phyloP scores from a whole-genome alignment of 2,888 invertebrate species.

The Achlya flavicornis region DNA sequence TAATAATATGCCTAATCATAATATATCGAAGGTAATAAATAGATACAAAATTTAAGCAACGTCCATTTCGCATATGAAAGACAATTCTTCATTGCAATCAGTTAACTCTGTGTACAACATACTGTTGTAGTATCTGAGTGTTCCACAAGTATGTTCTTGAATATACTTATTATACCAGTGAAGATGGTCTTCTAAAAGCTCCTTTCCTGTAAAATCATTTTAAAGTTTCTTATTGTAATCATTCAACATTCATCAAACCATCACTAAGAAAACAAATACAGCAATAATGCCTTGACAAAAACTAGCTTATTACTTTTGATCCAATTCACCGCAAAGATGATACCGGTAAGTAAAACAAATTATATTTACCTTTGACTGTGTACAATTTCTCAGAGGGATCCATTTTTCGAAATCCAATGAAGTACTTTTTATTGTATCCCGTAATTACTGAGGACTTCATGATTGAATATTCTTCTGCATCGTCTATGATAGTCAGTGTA shows the following conservation, averaged over 20 bases:
- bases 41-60: background rate
- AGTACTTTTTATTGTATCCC: constrained; percentile 18
- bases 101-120: background rate
- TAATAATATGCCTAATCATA: no score
- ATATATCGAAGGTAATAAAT: no score
- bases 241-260: no score
- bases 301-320: no score
- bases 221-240: no score
- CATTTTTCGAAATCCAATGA: constrained; percentile 34
- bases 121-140: background rate
- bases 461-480: constrained; percentile 12
- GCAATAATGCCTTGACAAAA: no score
- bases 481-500: constrained; percentile 27
- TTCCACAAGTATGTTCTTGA: constrained; percentile 15
- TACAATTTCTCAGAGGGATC: constrained; percentile 30
- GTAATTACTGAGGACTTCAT: background rate
- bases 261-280: no score
- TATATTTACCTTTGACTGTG: constrained; percentile 40
- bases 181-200: constrained; percentile 26
- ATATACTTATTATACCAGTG: no score
- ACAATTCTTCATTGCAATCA: constrained; percentile 20
- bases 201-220: constrained; percentile 31
- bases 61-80: constrained; percentile 41
- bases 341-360: no score
- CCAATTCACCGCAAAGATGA: no score